Evolutionary conservation across 2,888 invertebrate species (phyloP), one percentile per base, ranked within the genome.

Genomic region (Lampropteryx suffumata): DNA sequence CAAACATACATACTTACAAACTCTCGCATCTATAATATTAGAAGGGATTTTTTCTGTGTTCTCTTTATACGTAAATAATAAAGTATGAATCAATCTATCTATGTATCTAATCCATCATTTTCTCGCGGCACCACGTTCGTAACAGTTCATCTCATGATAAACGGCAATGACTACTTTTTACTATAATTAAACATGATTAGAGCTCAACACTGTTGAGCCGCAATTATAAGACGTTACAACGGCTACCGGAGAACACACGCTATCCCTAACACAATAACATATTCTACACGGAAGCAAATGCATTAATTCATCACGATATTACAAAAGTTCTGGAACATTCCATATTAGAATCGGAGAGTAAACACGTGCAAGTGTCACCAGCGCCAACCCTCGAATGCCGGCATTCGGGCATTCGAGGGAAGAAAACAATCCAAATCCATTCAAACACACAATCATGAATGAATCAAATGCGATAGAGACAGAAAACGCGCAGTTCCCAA

Each of bases 61-160:
- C n/a, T n/a, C n/a, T n/a, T n/a, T n/a, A n/a, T n/a, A n/a, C n/a
- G n/a, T n/a, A n/a, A n/a, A n/a, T n/a, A n/a, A n/a, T n/a, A n/a
- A n/a, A n/a, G n/a, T n/a, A n/a, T n/a, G n/a, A n/a, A n/a, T n/a
- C n/a, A n/a, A n/a, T n/a, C n/a, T n/a, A n/a, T n/a, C n/a, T n/a
- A n/a, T n/a, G n/a, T n/a, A 62, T 64, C 67, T 71, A 72, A 84
- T 82, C 73, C 67, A 77, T 82, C 76, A 81, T 82, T 79, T 76
- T 79, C 80, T 76, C 76, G 72, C 67, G 29, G 39, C 67, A 67
- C 80, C 80, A 73, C 75, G 73, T 79, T 71, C 80, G 85, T 86
- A 89, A 88, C 90, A 84, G 89, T 89, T 88, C 81, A 84, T 90
- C 84, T 86, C 90, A 89, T 89, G 90, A 83, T 84, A 79, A 84